A percentile compares a stretch with the other conserved stretches of the same genome.
phyloP scores from a whole-genome alignment of 1,140 invertebrate species.

The Bombus confusus region DNA sequence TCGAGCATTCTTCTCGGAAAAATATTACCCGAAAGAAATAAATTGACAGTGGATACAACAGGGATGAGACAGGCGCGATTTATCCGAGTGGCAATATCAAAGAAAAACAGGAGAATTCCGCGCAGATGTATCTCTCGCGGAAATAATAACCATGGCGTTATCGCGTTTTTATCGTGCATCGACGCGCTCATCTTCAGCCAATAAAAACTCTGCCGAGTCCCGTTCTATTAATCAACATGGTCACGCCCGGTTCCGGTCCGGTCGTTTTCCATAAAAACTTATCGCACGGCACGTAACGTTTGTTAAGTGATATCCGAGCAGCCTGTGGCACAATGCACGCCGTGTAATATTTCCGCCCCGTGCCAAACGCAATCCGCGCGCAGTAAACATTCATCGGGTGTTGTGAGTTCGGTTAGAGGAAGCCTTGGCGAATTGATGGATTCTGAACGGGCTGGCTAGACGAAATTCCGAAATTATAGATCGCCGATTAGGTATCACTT shows the following conservation, averaged over 20 bases:
- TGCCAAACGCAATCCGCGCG: slow-evolving; percentile 62
- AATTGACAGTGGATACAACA: neutral
- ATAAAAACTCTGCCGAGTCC: slow-evolving; percentile 40
- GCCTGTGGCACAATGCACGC: slow-evolving; percentile 32
- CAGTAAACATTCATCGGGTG: slow-evolving; percentile 65
- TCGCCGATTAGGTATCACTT: neutral
- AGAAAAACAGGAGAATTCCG: neutral
- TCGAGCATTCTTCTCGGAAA: neutral
- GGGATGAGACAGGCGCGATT: neutral
- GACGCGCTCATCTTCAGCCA: slow-evolving; percentile 52
- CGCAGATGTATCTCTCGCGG: slow-evolving; percentile 22
- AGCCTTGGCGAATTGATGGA: slow-evolving; percentile 67
- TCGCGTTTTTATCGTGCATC: slow-evolving; percentile 45
- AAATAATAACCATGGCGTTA: slow-evolving; percentile 46
- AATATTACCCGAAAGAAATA: neutral
- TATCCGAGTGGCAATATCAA: neutral
- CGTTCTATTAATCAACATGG: slow-evolving; percentile 53
- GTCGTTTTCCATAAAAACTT: slow-evolving; percentile 53
- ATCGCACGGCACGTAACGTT: slow-evolving; percentile 34
- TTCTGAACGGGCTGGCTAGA: slow-evolving; percentile 31
- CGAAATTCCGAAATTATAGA: neutral
- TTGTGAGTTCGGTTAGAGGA: slow-evolving; percentile 53
- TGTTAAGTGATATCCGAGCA: slow-evolving; percentile 61
- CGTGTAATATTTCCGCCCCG: slow-evolving; percentile 62
- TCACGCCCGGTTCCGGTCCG: slow-evolving; percentile 29